These are phyloP conservation scores for Lampris megalopsis DNA, from an alignment of 2,113 vertebrate species.

Conservation along the genomic window DNA sequence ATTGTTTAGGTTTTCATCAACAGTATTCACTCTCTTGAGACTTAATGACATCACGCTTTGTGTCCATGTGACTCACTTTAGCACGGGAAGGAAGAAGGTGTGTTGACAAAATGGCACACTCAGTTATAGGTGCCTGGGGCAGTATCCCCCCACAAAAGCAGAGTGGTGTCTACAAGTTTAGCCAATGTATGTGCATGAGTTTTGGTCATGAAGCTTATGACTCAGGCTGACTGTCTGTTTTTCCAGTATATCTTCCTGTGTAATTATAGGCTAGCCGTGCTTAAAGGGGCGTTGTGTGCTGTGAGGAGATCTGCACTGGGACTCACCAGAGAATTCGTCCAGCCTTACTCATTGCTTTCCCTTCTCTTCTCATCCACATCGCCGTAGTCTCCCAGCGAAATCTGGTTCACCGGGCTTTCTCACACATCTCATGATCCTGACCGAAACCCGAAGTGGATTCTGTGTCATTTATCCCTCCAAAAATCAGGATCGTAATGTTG, in stretches of 20 bases:
- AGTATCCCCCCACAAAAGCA: slow-evolving; percentile 66
- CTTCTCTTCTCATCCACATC: slow-evolving; percentile 42
- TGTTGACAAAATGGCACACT: slow-evolving; percentile 57
- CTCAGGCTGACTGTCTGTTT: slow-evolving; percentile 79
- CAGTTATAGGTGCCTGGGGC: slow-evolving; percentile 66
- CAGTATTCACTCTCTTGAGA: slow-evolving; percentile 63
- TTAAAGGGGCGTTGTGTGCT: slow-evolving; percentile 76
- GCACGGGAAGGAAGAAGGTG: slow-evolving; percentile 74
- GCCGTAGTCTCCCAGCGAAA: slow-evolving; percentile 37
- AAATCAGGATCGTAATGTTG: not conserved
- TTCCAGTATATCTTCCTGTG: slow-evolving; percentile 79
- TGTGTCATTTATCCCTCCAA: not conserved
- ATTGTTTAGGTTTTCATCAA: slow-evolving; percentile 76
- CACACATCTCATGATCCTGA: not conserved
- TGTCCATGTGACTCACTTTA: slow-evolving; percentile 76
- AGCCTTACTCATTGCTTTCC: slow-evolving; percentile 76
- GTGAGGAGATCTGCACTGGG: slow-evolving; percentile 67
- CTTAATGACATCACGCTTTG: slow-evolving; percentile 78
- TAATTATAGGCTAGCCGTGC: slow-evolving; percentile 82
- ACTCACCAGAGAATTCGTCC: slow-evolving; percentile 73
- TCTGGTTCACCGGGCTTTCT: slow-evolving; percentile 20
- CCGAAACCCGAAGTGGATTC: not conserved
- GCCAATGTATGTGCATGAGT: slow-evolving; percentile 65
- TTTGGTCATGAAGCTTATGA: slow-evolving; percentile 73
- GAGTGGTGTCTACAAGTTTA: slow-evolving; percentile 67